A percentile compares a stretch with the other conserved stretches of the same genome.
These are phyloP conservation scores for Lottia scabra DNA, from an alignment of 2,888 invertebrate species.

Conservation along the genomic window DNA sequence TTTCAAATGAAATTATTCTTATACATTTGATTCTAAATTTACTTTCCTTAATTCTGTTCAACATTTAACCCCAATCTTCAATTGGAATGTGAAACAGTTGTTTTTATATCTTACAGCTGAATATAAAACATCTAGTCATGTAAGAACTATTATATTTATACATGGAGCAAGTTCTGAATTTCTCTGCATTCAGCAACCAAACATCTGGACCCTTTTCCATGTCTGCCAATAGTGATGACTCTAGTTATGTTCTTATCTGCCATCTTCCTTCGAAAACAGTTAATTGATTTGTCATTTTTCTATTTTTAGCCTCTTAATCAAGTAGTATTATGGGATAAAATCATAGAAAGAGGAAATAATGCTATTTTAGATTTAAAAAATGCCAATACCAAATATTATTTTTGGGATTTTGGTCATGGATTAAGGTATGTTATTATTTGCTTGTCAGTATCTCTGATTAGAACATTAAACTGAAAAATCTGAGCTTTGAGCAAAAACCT, in stretches of 20 bases:
- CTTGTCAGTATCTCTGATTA: too few relatives aligned
- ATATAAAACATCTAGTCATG: constrained; percentile 89
- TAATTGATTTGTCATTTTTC: constrained; percentile 52
- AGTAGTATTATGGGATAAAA: constrained; percentile 99
- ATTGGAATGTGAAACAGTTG: constrained; percentile 99
- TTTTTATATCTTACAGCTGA: constrained; percentile 97
- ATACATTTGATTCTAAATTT: background rate
- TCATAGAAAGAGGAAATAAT: constrained; percentile 93
- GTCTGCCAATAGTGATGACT: too few relatives aligned
- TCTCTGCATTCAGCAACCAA: too few relatives aligned
- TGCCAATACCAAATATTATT: constrained; percentile 98
- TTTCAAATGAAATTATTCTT: too few relatives aligned
- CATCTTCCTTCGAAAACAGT: too few relatives aligned
- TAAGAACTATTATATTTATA: constrained; percentile 65
- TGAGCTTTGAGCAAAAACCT: too few relatives aligned
- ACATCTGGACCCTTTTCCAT: too few relatives aligned
- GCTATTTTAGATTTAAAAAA: constrained; percentile 92
- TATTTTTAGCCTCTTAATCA: constrained; percentile 72
- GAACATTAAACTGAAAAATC: too few relatives aligned
- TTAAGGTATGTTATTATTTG: constrained; percentile 78
- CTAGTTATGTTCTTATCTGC: too few relatives aligned
- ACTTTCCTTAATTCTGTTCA: constrained; percentile 21
- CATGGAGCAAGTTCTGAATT: too few relatives aligned
- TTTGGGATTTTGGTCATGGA: constrained; percentile 99
- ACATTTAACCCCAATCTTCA: constrained; percentile 88